Percentiles rank a stretch among this genome's conserved stretches.
Conservation (phyloP, 2,797 vertebrate genomes). For the Basileuterus tristriatus region DNA sequence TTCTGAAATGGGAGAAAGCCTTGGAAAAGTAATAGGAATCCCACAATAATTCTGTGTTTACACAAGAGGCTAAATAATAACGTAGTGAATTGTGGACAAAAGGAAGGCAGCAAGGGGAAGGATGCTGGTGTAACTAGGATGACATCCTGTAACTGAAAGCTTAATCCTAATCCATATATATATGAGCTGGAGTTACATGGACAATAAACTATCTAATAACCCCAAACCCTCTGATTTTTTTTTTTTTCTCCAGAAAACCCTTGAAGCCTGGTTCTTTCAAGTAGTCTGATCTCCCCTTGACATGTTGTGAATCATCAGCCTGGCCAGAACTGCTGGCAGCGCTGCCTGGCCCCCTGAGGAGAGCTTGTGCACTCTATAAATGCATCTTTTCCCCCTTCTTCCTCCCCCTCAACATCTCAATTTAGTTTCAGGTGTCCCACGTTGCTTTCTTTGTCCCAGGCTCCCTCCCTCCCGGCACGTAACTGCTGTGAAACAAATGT, state of each 20-base stretch:
- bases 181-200: not conserved
- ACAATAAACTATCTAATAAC: not conserved
- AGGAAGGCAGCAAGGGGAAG: not conserved
- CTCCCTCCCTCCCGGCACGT: not conserved
- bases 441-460: not conserved
- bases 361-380: not conserved
- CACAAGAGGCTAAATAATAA: not conserved
- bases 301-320: not conserved
- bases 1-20: not conserved
- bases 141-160: not conserved
- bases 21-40: not conserved
- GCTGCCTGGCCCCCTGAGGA: rapidly evolving
- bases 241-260: not conserved
- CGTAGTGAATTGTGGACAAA: not conserved
- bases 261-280: not conserved
- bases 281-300: not conserved
- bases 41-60: not conserved
- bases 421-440: not conserved
- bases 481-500: not conserved
- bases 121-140: not conserved
- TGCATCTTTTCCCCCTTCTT: not conserved
- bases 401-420: not conserved
- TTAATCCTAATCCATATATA: not conserved
- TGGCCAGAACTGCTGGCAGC: not conserved
- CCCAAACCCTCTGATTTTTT: not conserved